A percentile compares a stretch with the other conserved stretches of the same genome.
Evolutionary conservation across 2,888 invertebrate species (phyloP).

Genomic region (Scrobipalpa costella): DNA sequence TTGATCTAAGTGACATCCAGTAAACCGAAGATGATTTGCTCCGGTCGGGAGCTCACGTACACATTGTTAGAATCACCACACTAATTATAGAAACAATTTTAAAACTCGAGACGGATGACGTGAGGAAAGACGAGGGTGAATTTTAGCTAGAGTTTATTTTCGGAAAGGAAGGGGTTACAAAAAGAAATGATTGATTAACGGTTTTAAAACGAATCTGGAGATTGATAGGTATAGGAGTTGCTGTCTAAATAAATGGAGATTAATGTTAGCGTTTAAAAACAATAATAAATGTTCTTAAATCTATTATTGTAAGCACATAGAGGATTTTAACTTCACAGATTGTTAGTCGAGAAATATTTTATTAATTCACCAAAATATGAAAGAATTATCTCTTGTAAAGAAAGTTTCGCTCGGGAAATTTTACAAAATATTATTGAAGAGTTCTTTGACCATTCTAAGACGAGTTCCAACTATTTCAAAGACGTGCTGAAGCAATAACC

Average conservation of each 20-base stretch:
- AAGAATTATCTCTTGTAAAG: neutral
- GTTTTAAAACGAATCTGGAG: slow-evolving; percentile 33
- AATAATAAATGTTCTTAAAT: slow-evolving; percentile 27
- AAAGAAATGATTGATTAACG: slow-evolving; percentile 49
- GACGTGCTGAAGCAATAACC: neutral
- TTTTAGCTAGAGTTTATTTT: slow-evolving; percentile 29
- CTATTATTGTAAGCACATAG: no score
- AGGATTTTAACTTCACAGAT: no score
- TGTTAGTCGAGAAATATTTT: no score
- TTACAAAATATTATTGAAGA: neutral
- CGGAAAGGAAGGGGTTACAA: slow-evolving; percentile 37
- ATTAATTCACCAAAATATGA: neutral
- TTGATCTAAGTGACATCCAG: slow-evolving; percentile 74
- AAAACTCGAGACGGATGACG: slow-evolving; percentile 57
- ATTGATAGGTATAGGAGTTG: slow-evolving; percentile 40
- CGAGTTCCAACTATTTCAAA: neutral
- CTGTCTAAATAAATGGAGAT: slow-evolving; percentile 21
- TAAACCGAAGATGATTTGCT: slow-evolving; percentile 72
- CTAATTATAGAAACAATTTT: slow-evolving; percentile 66
- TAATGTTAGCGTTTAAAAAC: slow-evolving; percentile 17
- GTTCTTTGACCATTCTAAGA: neutral
- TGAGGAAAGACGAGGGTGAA: slow-evolving; percentile 60
- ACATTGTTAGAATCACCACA: slow-evolving; percentile 33
- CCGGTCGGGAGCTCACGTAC: slow-evolving; percentile 53
- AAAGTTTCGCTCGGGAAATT: neutral